Percentiles rank a stretch among this genome's conserved stretches.
phyloP scores from a whole-genome alignment of 2,797 vertebrate species.

The Oryzias dopingdopingensis region DNA sequence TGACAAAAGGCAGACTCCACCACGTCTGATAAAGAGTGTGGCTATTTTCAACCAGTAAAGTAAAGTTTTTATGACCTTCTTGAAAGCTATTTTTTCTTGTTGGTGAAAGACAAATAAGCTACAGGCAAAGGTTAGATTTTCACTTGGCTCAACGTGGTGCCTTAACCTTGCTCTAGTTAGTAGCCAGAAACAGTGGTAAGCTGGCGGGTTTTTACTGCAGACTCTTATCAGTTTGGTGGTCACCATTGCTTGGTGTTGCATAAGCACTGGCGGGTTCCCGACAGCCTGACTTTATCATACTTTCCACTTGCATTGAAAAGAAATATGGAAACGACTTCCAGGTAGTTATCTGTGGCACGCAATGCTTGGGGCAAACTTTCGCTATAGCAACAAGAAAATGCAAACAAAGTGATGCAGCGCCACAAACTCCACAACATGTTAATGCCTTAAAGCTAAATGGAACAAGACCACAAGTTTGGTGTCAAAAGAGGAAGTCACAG shows the following conservation, averaged over 20 bases:
- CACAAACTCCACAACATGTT: no score
- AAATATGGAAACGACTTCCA: conserved; percentile 7
- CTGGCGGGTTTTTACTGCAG: conserved; percentile 16
- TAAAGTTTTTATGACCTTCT: conserved; percentile 20
- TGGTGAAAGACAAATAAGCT: conserved; percentile 29
- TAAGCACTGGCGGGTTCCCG: conserved; percentile 59
- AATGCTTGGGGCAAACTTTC: conserved; percentile 1
- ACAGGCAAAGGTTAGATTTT: conserved; percentile 45
- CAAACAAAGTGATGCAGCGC: no score
- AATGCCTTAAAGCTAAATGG: no score
- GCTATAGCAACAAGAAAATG: no score
- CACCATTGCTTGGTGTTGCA: conserved; percentile 67
- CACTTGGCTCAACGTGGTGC: conserved; percentile 34
- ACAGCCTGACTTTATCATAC: conserved; percentile 23
- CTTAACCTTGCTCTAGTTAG: conserved; percentile 54
- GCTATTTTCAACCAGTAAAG: conserved; percentile 47
- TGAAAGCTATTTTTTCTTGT: conserved; percentile 17
- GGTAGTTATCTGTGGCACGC: conserved; percentile 22
- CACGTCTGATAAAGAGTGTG: conserved; percentile 34
- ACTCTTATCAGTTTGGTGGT: conserved; percentile 30
- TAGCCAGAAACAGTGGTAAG: conserved; percentile 47
- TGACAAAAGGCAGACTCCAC: conserved; percentile 58
- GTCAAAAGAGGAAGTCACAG: no score
- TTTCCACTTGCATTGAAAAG: conserved; percentile 1
- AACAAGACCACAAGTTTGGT: no score